phyloP scores from a whole-genome alignment of 1,140 invertebrate genomes.

The Drosophila bipectinata region DNA sequence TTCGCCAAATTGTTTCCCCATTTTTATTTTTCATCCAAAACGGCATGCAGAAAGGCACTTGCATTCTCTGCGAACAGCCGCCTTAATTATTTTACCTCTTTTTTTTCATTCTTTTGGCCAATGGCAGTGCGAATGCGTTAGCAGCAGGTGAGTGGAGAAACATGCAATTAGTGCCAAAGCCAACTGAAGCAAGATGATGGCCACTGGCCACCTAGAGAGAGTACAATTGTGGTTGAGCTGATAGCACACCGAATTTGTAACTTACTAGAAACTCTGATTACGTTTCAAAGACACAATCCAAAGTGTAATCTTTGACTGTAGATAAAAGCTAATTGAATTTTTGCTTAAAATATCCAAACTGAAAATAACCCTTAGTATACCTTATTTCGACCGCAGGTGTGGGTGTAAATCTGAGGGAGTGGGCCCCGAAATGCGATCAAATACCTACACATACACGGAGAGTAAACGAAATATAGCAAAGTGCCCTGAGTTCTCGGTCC shows the following conservation, averaged over 20 bases:
- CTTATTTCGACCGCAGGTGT: background rate
- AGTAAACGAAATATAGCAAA: conserved; percentile 62
- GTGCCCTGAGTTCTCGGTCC: conserved; percentile 38
- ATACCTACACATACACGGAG: conserved; percentile 13
- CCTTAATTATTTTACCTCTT: conserved; percentile 34
- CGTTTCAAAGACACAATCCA: too few species aligned
- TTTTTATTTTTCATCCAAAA: background rate
- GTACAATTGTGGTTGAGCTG: background rate
- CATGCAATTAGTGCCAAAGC: conserved; percentile 71
- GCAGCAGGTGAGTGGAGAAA: conserved; percentile 40
- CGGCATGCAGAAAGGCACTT: conserved; percentile 28
- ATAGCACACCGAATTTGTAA: too few species aligned
- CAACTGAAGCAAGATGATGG: conserved; percentile 56
- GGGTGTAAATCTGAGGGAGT: background rate
- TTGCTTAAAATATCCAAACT: background rate
- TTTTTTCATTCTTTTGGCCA: background rate
- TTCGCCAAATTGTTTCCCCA: conserved; percentile 30
- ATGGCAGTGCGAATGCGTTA: conserved; percentile 19
- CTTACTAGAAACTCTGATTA: too few species aligned
- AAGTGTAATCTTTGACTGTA: too few species aligned
- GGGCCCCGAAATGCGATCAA: conserved; percentile 37
- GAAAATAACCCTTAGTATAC: background rate
- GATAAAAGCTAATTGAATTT: background rate
- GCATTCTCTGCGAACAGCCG: background rate
- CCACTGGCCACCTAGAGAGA: conserved; percentile 31